phyloP scores from a whole-genome alignment of 2,797 vertebrate species.

The Margarornis squamiger region DNA sequence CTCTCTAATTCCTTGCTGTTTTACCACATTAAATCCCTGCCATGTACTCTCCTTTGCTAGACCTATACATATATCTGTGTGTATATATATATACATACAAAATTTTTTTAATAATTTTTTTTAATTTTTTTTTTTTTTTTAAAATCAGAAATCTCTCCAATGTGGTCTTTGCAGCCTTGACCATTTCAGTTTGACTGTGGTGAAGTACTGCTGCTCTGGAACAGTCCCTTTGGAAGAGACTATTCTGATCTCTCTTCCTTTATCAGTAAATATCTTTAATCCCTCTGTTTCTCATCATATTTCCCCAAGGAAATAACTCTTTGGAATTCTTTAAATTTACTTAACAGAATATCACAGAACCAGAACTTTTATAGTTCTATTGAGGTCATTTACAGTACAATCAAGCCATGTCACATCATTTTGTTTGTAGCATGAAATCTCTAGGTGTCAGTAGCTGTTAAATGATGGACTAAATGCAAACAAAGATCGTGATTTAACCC shows the following conservation, averaged over 20 bases:
- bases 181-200: accelerated
- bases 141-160: background rate
- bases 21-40: background rate
- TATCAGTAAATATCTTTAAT: background rate
- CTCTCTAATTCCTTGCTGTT: background rate
- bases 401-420: background rate
- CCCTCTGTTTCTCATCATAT: background rate
- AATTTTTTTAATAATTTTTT: background rate
- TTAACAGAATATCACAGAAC: background rate
- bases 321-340: background rate
- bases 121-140: background rate
- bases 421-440: background rate
- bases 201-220: background rate
- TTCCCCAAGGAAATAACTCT: background rate
- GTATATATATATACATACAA: background rate
- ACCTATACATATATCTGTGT: background rate
- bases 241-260: background rate
- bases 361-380: background rate
- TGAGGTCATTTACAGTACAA: background rate
- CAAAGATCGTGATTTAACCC: accelerated
- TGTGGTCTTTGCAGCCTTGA: background rate
- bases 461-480: background rate
- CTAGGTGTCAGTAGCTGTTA: background rate
- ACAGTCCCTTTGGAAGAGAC: background rate
- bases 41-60: background rate